Conservation (phyloP, 2,113 vertebrate species). For the Lethenteron camtschaticum region DNA sequence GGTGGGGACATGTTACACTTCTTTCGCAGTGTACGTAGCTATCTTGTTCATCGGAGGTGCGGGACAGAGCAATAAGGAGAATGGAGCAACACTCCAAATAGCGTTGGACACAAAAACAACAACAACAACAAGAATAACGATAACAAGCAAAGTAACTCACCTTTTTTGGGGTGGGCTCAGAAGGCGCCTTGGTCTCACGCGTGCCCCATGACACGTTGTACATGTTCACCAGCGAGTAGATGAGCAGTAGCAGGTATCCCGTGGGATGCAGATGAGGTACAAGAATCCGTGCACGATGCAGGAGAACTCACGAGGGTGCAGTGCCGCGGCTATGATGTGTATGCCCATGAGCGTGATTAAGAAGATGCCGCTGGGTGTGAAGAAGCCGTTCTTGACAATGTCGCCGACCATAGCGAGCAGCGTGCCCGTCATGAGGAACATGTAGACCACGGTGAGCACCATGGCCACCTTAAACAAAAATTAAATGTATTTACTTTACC, state of each 20-base stretch:
- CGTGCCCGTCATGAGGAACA: conserved; percentile 1
- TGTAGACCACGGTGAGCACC: background rate
- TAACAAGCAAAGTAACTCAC: too few species aligned
- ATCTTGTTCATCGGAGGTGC: too few species aligned
- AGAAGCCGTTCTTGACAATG: conserved; percentile 28
- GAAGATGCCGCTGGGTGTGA: conserved; percentile 36
- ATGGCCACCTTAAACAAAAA: background rate
- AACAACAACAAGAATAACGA: too few species aligned
- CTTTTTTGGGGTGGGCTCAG: too few species aligned
- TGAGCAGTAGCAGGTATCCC: conserved; percentile 37
- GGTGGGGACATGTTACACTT: too few species aligned
- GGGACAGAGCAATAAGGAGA: too few species aligned
- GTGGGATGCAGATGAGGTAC: conserved; percentile 45
- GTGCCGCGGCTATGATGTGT: conserved; percentile 27
- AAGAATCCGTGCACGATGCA: conserved; percentile 36
- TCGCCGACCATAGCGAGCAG: conserved; percentile 17
- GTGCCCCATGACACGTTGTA: conserved; percentile 38
- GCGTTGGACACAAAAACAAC: too few species aligned
- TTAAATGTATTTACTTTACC: background rate
- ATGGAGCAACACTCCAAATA: too few species aligned
- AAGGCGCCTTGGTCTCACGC: conserved; percentile 20
- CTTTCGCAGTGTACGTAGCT: too few species aligned
- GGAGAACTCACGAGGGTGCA: conserved; percentile 31
- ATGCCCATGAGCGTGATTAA: conserved; percentile 29
- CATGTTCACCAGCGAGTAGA: conserved; percentile 45